Base-by-base conservation (phyloP, 2,888 invertebrate genomes). In the Cepaea hortensis region DNA sequence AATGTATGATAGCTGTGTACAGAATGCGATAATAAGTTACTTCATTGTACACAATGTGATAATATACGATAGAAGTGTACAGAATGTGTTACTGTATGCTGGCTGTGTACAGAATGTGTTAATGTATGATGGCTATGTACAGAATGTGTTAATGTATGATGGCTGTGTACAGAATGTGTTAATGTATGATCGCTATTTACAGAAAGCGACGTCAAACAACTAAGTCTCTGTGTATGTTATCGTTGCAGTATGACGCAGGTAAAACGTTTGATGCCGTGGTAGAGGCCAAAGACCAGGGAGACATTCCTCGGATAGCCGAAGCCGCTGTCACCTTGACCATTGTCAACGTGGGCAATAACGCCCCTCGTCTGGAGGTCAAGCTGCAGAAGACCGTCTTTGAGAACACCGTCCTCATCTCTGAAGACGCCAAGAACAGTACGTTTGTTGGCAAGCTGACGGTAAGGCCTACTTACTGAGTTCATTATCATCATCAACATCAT, bases 381-480 rank as follows among this genome's bases (percentile, higher is more conserved):
- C 95, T 98, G 85, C 96, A 97, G 90, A 96, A 96, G 91, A 79
- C 88, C 11, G 85, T 88, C 48, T 82, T 84, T 50, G 98, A 98
- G 93, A 96, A 96, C 7, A 95, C 94, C 15, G 89, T 92, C 13
- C 65, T 85, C 65, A 93, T 94, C 35, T 87, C 89, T 3, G 95
- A 95, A 90, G 92, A 98, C 94, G 98, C 98, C 0, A 96, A 96
- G 85, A 97, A 97, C 93, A 98, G 97, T 55, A 97, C 97, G 62
- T 97, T 98, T 55, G 98, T 99, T 3, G 98, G 98, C 1, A 98
- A 98, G 7, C 97, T 99, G 15, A 97, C 87, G 97, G 86, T 86
- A 79, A 86, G 86, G 4, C 11, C 55, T 55, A 55, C 7, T 6
- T 9, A 6, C 11, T 9, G 6, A 55, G 7, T 6, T 6, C 55